Base-by-base conservation (phyloP, 2,888 invertebrate genomes). In the Terebella lapidaria region DNA sequence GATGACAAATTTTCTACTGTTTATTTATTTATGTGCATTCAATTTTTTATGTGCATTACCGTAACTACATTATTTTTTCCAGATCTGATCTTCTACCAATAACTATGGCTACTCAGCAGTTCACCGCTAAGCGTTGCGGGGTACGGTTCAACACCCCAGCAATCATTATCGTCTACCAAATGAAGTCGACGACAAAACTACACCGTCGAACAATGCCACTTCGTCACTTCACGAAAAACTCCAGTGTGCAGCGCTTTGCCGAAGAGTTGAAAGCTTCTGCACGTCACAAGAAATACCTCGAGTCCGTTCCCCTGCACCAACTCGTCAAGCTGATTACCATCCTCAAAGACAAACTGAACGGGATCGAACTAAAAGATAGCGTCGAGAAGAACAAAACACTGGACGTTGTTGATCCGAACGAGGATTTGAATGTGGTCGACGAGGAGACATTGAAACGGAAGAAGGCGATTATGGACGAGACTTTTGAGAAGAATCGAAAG, bases 401-500 rank as follows among this genome's bases (percentile, higher is more conserved):
- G 64, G 81, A 79, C 66, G 70, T 66, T 10, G 68, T 83, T 20
- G 78, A 82, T 69, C 79, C 82, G 0, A 76, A 84, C 2, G 82
- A 83, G 69, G 83, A 84, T 66, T 67, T 84, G 30, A 84, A 84
- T 67, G 79, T 80, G 68, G 70, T 83, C 2, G 77, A 79, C 58
- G 78, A 78, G 29, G 78, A 77, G 26, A 76, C 75, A 51, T 69
- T 83, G 30, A 72, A 71, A 26, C 68, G 77, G 15, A 83, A 83
- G 62, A 84, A 84, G 68, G 74, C 79, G n/a, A 69, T 81, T 0
- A 84, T 84, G 84, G 80, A 82, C 26, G 69, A 76, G 59, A 77
- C 75, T 1, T 84, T 82, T 72, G 75, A 78, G 58, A 81, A 80
- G 62, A 80, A 81, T 65, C 68, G 72, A 24, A 73, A 82, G 30